phyloP scores from a whole-genome alignment of 2,888 invertebrate species.

The Clanis bilineata region DNA sequence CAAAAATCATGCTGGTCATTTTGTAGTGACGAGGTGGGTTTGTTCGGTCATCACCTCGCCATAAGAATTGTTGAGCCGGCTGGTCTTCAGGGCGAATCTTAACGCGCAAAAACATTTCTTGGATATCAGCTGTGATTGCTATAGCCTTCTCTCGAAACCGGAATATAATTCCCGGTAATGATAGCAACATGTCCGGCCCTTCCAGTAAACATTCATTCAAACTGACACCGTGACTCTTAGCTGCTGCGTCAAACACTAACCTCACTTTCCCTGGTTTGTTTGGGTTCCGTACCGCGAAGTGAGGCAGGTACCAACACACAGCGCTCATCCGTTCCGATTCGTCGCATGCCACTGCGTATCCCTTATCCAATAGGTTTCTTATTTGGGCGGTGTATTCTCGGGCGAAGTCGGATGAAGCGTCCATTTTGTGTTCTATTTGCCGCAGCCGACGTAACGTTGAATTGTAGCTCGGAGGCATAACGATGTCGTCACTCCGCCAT shows the following conservation, averaged over 20 bases:
- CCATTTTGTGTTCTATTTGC: not conserved
- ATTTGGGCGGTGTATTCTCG: no score
- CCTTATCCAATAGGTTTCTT: no score
- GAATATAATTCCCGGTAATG: not conserved
- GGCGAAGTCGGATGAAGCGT: no score
- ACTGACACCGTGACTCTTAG: not conserved
- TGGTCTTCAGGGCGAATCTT: slow-evolving; percentile 15
- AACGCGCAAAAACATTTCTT: not conserved
- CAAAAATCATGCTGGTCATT: slow-evolving; percentile 28
- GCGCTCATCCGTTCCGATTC: not conserved
- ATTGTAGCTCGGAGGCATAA: not conserved
- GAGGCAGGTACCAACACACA: not conserved
- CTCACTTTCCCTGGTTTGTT: not conserved
- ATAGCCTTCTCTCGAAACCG: not conserved
- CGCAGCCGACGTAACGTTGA: not conserved
- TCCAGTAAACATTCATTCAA: not conserved
- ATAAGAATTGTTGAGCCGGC: slow-evolving; percentile 19
- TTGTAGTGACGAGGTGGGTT: slow-evolving; percentile 16
- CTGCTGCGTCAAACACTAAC: slow-evolving; percentile 10
- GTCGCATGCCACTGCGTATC: not conserved
- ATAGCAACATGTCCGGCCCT: not conserved
- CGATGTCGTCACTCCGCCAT: not conserved
- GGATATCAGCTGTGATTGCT: not conserved
- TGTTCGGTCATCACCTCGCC: slow-evolving; percentile 13
- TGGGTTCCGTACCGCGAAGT: not conserved